Evolutionary conservation across 2,113 vertebrate genomes (phyloP), one percentile per base, ranked within the genome.

Genomic region (Forbesichthys agassizii): DNA sequence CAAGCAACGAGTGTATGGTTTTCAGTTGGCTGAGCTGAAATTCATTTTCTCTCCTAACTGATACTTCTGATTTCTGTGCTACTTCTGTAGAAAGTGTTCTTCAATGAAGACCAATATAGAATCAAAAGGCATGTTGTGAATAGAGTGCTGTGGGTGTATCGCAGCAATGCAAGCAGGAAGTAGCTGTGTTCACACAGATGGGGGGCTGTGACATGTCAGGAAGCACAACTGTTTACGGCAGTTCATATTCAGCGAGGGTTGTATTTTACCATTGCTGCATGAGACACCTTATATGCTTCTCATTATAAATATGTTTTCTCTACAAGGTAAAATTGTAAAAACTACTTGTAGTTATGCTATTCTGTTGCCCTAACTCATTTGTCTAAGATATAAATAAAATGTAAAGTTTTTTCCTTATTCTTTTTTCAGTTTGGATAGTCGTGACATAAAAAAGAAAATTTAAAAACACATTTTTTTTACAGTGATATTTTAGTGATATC

Each of bases 101-200:
- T 67, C 60, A 48, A 69, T 66, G 74, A 66, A 13, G 14, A 72
- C 74, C 53, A 18, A 70, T 61, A 65, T 74, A 67, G 72, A 82
- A 76, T 78, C 27, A 69, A 66, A 77, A 61, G n/a, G 7, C 6
- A 7, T 72, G 57, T 72, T 54, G 71, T 80, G 79, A 79, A 80
- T 74, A 80, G 42, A 80, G 66, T 55, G 49, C 27, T 70, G 47
- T 47, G 13, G 54, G 57, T 57, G 64, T 51, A 54, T 27, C 27
- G 64, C 63, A 60, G 61, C 1, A 11, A 61, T 73, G 71, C 56
- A 64, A 13, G 6, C 33, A 46, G 55, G 56, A 18, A 49, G 63
- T 80, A 11, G 49, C 77, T 60, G 52, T 69, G 61, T 27, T 27
- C 27, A 27, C 54, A 73, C 48, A 77, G 64, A 63, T 16, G 18